A percentile compares a stretch with the other conserved stretches of the same genome.
These are phyloP conservation scores for Ctenodactylus gundi DNA, from an alignment of 2,113 vertebrate genomes.

Conservation along the genomic window DNA sequence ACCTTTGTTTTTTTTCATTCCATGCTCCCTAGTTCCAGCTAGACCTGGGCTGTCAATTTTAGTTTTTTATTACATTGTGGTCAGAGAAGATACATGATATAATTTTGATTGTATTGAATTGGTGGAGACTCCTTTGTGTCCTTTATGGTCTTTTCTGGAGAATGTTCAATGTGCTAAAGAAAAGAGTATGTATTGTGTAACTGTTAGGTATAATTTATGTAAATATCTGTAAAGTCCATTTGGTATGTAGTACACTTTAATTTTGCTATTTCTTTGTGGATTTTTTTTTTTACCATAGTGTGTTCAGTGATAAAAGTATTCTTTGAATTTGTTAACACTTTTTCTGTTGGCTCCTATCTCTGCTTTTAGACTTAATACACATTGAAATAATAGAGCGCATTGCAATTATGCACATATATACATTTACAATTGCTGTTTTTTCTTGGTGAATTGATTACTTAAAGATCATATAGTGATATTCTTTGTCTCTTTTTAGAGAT, in stretches of 20 bases:
- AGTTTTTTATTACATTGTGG: background rate
- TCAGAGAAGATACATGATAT: too few species aligned
- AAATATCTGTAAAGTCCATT: background rate
- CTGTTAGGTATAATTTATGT: background rate
- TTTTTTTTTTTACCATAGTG: too few species aligned
- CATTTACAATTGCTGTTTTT: background rate
- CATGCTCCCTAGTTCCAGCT: too few species aligned
- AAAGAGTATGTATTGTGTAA: background rate
- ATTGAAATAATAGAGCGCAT: background rate
- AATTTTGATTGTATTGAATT: background rate
- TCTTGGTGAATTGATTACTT: background rate
- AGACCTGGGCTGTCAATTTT: background rate
- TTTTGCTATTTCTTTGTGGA: background rate
- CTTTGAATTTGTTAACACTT: too few species aligned
- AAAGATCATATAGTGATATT: background rate
- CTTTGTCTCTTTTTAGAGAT: background rate
- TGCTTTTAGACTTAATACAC: background rate
- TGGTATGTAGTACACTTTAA: background rate
- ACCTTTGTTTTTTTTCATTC: too few species aligned
- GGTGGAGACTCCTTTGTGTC: background rate
- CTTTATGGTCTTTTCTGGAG: too few species aligned
- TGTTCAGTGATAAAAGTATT: background rate
- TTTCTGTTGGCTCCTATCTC: background rate
- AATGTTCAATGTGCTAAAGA: background rate
- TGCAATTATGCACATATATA: background rate